These are phyloP conservation scores for Callocephalon fimbriatum DNA, from an alignment of 2,113 vertebrate species.

Conservation along the genomic window DNA sequence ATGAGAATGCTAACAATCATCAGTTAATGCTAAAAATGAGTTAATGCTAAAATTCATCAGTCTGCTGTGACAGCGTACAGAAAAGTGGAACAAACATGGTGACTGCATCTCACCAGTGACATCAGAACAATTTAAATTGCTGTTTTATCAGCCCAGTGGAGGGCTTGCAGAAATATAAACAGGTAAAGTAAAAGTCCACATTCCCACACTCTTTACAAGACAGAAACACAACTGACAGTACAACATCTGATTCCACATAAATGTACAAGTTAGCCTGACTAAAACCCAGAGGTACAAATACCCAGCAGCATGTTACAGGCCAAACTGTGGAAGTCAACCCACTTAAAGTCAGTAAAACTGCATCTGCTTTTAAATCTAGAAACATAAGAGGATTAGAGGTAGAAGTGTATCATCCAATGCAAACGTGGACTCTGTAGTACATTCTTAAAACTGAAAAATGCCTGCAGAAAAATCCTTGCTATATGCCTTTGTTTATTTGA, in stretches of 20 bases:
- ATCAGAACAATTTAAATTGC: background rate
- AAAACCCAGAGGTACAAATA: background rate
- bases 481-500: background rate
- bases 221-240: background rate
- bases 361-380: background rate
- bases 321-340: background rate
- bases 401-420: background rate
- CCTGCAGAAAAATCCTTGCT: background rate
- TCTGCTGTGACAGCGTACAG: background rate
- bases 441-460: background rate
- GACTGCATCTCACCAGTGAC: fast-evolving
- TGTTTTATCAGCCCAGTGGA: background rate
- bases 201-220: background rate
- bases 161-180: background rate
- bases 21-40: background rate
- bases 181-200: background rate
- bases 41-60: background rate
- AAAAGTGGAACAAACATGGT: background rate
- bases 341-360: background rate
- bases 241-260: background rate
- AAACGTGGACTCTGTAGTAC: background rate
- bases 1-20: background rate
- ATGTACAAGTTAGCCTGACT: background rate
- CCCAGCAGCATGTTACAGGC: background rate
- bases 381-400: background rate